A percentile compares a stretch with the other conserved stretches of the same genome.
Evolutionary conservation across 2,113 vertebrate species (phyloP).

Genomic region (Irena cyanogastra): DNA sequence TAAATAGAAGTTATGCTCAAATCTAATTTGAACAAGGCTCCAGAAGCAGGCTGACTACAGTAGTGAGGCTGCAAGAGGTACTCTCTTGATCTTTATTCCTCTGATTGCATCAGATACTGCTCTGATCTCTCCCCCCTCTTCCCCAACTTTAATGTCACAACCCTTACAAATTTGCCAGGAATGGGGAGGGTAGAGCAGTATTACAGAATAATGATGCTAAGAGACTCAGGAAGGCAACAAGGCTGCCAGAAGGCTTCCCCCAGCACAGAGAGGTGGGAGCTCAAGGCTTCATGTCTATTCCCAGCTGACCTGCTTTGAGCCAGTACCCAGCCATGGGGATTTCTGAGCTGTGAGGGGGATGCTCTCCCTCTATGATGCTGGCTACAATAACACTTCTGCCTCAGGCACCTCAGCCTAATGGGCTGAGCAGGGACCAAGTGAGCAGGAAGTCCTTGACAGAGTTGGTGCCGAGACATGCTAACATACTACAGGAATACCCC

Average conservation of each 20-base stretch:
- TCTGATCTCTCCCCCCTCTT: background rate
- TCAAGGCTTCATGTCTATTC: background rate
- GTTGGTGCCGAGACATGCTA: background rate
- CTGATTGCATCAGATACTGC: background rate
- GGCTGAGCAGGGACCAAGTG: background rate
- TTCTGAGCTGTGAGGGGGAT: background rate
- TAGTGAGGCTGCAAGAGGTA: background rate
- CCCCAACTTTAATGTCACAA: background rate
- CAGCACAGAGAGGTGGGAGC: background rate
- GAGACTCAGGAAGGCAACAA: background rate
- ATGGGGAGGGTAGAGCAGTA: background rate
- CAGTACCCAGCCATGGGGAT: background rate
- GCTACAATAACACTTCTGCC: background rate
- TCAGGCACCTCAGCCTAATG: background rate
- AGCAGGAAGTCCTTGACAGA: background rate
- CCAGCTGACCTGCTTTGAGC: background rate
- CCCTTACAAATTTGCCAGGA: background rate
- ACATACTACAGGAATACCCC: fast-evolving
- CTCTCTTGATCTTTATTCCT: background rate
- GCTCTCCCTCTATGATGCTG: background rate
- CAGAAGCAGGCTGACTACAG: background rate
- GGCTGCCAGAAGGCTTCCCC: background rate
- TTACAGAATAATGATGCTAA: background rate
- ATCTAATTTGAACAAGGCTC: background rate
- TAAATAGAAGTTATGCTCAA: constrained; percentile 18